Percentiles rank a stretch among this genome's conserved stretches.
These are phyloP conservation scores for Glyptemys insculpta DNA, from an alignment of 2,797 vertebrate species.

Conservation along the genomic window DNA sequence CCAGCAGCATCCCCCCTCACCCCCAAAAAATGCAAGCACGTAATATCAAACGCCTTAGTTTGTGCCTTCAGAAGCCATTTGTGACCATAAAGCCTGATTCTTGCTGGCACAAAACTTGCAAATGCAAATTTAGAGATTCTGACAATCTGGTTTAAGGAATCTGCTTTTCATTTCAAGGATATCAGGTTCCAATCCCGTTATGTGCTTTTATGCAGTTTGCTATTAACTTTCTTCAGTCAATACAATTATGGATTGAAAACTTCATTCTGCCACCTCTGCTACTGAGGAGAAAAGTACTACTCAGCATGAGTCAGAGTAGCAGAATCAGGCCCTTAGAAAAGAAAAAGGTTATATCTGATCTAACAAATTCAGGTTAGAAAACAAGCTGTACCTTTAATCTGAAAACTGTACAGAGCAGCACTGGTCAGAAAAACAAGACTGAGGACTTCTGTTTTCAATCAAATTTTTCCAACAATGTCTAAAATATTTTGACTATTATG, in stretches of 20 bases:
- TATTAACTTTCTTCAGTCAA: neutral
- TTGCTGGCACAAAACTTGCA: neutral
- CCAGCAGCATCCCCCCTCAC: neutral
- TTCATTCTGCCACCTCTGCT: neutral
- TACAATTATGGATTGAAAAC: neutral
- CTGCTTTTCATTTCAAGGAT: neutral
- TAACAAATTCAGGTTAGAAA: neutral
- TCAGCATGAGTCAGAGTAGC: neutral
- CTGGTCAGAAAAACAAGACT: neutral
- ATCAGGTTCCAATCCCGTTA: neutral
- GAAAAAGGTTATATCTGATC: neutral
- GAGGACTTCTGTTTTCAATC: neutral
- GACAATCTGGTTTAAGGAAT: neutral
- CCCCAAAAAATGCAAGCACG: neutral
- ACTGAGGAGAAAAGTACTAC: neutral
- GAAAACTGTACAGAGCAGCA: neutral
- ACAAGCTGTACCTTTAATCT: neutral
- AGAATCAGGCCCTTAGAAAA: neutral
- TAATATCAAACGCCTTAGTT: accelerated
- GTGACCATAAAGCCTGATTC: neutral
- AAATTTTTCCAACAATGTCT: neutral
- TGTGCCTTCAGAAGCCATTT: neutral
- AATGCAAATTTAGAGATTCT: neutral
- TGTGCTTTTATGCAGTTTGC: neutral
- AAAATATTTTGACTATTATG: neutral